Percentiles rank a stretch among this genome's conserved stretches.
phyloP scores from a whole-genome alignment of 2,797 vertebrate genomes.

The Oreochromis grahami region DNA sequence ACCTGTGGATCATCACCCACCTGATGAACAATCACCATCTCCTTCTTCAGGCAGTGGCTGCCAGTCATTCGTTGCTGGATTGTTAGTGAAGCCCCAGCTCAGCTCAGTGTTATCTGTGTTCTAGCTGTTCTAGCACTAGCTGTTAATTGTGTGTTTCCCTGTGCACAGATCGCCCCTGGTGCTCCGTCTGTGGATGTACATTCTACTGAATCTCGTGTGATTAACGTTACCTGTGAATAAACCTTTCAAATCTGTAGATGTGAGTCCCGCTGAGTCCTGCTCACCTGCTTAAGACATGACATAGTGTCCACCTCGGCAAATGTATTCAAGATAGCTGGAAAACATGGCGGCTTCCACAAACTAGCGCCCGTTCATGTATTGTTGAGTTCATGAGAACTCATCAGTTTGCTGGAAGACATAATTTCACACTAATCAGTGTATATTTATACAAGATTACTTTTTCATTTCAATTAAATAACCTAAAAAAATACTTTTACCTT shows the following conservation, averaged over 20 bases:
- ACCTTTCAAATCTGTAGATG: fast-evolving
- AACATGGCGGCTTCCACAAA: neutral
- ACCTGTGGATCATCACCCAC: neutral
- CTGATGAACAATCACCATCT: neutral
- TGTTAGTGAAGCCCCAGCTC: neutral
- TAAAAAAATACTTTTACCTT: neutral
- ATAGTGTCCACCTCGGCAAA: neutral
- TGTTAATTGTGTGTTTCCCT: neutral
- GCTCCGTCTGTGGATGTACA: neutral
- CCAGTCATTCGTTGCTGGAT: neutral
- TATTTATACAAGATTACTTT: neutral
- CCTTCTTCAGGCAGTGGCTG: neutral
- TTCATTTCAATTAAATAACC: neutral
- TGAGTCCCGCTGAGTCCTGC: neutral
- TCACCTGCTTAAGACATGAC: neutral
- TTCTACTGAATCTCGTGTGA: too few relatives aligned
- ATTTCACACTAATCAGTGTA: neutral
- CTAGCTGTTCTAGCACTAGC: too few relatives aligned
- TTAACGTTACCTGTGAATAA: too few relatives aligned
- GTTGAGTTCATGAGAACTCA: neutral
- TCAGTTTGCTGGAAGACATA: neutral
- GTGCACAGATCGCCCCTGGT: neutral
- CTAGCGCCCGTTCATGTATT: neutral
- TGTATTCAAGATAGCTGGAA: neutral
- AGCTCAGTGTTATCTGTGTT: neutral